phyloP scores from a whole-genome alignment of 2,888 invertebrate species.

The Oscheius sp. region DNA sequence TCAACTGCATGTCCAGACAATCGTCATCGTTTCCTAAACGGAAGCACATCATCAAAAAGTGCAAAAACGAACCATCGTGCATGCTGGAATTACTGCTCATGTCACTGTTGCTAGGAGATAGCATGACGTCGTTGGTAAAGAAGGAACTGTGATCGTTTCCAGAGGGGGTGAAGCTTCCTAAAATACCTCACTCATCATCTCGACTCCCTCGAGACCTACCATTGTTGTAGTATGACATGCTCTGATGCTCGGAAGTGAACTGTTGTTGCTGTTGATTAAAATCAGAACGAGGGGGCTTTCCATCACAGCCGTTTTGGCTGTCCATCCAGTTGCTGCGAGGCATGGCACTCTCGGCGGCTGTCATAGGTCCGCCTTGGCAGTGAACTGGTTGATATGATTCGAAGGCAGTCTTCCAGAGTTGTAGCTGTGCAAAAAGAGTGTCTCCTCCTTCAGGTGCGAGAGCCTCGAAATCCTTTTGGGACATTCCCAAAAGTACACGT shows the following conservation, averaged over 20 bases:
- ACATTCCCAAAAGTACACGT: constrained; percentile 59
- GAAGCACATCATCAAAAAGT: neutral
- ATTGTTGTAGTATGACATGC: constrained; percentile 30
- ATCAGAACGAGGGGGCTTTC: neutral
- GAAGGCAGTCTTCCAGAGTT: constrained; percentile 72
- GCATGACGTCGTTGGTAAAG: constrained; percentile 36
- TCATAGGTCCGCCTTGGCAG: constrained; percentile 47
- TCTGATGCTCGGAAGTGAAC: constrained; percentile 22
- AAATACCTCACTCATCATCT: neutral
- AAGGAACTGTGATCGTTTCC: constrained; percentile 19
- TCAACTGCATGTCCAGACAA: constrained; percentile 42
- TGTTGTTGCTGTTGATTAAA: constrained; percentile 20
- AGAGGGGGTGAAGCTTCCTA: constrained; percentile 25
- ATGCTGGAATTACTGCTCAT: constrained; percentile 58
- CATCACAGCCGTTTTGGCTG: constrained; percentile 7
- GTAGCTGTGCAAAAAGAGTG: constrained; percentile 71
- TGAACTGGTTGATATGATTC: constrained; percentile 56
- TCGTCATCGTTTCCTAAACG: constrained; percentile 58
- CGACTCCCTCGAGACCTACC: neutral
- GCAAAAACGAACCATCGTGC: constrained; percentile 45
- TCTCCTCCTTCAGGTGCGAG: constrained; percentile 67
- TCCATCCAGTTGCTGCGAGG: constrained; percentile 26
- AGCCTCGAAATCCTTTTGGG: constrained; percentile 51
- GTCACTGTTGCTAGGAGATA: constrained; percentile 55
- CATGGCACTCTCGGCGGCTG: constrained; percentile 45